A percentile compares a stretch with the other conserved stretches of the same genome.
Conservation (phyloP, 2,888 invertebrate species). For the Neoascia interrupta region DNA sequence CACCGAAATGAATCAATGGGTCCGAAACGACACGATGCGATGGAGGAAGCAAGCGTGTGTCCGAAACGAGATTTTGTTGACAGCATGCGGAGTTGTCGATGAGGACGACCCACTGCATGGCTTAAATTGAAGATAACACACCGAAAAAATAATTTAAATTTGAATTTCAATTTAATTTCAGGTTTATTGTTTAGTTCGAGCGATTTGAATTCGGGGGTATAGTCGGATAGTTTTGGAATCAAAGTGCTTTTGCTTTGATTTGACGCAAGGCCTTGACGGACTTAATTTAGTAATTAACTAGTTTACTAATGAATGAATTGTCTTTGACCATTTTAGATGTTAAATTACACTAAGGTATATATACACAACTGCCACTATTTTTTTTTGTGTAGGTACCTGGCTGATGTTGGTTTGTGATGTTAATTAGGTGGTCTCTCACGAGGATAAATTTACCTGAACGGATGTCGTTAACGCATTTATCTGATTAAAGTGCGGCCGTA, state of each 20-base stretch:
- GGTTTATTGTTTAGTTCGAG: constrained; percentile 1
- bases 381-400: too few species aligned
- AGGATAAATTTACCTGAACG: constrained; percentile 28
- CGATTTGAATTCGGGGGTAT: constrained; percentile 14
- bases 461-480: constrained; percentile 23
- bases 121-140: constrained; percentile 13
- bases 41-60: constrained; percentile 32
- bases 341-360: not conserved
- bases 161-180: constrained; percentile 34
- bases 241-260: constrained; percentile 10
- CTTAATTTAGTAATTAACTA: constrained; percentile 10
- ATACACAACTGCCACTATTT: too few species aligned
- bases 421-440: constrained; percentile 17
- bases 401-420: constrained; percentile 17
- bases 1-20: constrained; percentile 21
- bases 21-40: not conserved
- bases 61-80: constrained; percentile 11
- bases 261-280: constrained; percentile 8
- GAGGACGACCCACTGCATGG: not conserved
- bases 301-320: constrained; percentile 25
- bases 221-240: constrained; percentile 4
- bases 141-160: constrained; percentile 10
- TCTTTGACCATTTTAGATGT: not conserved
- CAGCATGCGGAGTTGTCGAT: not conserved
- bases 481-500: not conserved